These are phyloP conservation scores for Nephrotoma guestfalica DNA, from an alignment of 2,888 invertebrate species.

Conservation along the genomic window DNA sequence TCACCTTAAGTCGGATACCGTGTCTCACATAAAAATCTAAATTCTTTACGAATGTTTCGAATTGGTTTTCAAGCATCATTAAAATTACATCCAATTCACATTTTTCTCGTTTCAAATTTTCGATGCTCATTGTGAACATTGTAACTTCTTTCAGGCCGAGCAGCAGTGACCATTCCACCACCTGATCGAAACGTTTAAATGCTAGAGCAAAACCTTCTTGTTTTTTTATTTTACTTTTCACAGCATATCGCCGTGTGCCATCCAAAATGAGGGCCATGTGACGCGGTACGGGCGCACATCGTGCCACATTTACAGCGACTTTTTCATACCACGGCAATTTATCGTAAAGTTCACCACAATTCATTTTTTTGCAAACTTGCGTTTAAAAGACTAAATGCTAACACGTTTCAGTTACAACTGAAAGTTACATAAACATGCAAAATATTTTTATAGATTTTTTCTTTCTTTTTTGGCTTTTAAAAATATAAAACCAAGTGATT, in stretches of 20 bases:
- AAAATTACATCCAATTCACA: constrained; percentile 84
- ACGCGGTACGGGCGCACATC: constrained; percentile 68
- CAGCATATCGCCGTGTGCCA: constrained; percentile 89
- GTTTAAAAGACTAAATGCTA: too few relatives aligned
- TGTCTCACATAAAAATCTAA: constrained; percentile 65
- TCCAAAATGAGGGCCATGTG: constrained; percentile 99
- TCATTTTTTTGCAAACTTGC: too few relatives aligned
- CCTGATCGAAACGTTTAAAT: constrained; percentile 67
- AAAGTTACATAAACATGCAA: too few relatives aligned
- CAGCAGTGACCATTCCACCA: constrained; percentile 70
- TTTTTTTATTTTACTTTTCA: constrained; percentile 56
- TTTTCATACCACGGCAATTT: constrained; percentile 58
- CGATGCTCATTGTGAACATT: constrained; percentile 97
- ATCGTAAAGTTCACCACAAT: constrained; percentile 25
- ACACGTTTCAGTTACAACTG: too few relatives aligned
- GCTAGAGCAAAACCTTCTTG: constrained; percentile 73
- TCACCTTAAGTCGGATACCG: constrained; percentile 72
- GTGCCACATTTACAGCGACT: constrained; percentile 56
- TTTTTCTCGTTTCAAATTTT: constrained; percentile 86
- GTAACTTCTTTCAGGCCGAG: constrained; percentile 89
- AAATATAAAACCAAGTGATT: too few relatives aligned
- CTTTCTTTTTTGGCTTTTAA: too few relatives aligned
- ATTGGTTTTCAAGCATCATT: constrained; percentile 77
- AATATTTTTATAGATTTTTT: too few relatives aligned
- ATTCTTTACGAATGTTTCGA: constrained; percentile 64